Percentiles rank a stretch among this genome's conserved stretches.
phyloP scores from a whole-genome alignment of 2,797 vertebrate species.

The Anguilla marmorata region DNA sequence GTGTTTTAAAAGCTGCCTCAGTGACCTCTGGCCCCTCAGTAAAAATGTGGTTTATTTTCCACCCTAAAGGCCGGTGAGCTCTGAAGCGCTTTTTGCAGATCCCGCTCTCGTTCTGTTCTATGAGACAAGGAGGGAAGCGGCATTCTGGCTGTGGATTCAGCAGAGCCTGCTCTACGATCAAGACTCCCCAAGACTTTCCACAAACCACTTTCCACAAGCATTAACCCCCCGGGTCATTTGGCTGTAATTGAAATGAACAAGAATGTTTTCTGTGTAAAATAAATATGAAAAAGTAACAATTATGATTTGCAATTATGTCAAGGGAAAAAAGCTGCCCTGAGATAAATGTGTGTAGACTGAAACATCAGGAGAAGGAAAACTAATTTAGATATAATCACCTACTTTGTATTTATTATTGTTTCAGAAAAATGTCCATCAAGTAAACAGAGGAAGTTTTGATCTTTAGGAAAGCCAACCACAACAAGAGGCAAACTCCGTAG shows the following conservation, averaged over 20 bases:
- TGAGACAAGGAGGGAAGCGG: neutral
- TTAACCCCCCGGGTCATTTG: no score
- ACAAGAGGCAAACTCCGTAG: neutral
- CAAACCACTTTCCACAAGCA: neutral
- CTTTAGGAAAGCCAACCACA: neutral
- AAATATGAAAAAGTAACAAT: neutral
- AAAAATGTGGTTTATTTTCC: slow-evolving; percentile 57
- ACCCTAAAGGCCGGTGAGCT: slow-evolving; percentile 29
- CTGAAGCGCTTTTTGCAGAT: neutral
- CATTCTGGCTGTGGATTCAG: neutral
- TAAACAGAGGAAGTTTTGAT: neutral
- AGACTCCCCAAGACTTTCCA: neutral
- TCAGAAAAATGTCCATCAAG: neutral
- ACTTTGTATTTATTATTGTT: neutral
- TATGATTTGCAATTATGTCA: neutral
- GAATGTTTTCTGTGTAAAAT: no score
- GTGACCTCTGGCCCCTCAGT: slow-evolving; percentile 4
- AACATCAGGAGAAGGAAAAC: neutral
- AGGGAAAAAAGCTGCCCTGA: neutral
- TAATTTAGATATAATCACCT: neutral
- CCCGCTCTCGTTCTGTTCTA: neutral
- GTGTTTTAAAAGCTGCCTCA: slow-evolving; percentile 31
- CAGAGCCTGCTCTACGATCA: neutral
- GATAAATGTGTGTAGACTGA: neutral
- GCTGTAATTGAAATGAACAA: neutral